Evolutionary conservation across 2,888 invertebrate genomes (phyloP).

Genomic region (Nemurella pictetii): DNA sequence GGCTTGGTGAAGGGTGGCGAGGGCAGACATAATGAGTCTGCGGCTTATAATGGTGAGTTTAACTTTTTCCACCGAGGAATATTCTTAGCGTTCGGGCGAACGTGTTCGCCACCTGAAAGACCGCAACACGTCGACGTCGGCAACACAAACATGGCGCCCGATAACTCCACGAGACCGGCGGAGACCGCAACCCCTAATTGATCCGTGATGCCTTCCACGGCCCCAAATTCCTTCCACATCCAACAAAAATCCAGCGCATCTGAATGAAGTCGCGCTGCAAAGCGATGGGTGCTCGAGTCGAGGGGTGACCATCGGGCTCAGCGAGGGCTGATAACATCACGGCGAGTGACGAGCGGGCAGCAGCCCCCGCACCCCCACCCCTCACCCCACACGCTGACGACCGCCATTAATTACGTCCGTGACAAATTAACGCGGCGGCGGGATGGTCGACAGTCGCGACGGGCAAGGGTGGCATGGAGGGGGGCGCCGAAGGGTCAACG

Average conservation of each 20-base stretch:
- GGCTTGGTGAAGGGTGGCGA: too few species aligned
- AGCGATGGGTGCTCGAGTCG: background rate
- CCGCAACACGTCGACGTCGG: too few species aligned
- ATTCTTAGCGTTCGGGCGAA: too few species aligned
- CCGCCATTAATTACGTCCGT: conserved; percentile 20
- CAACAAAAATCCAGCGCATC: background rate
- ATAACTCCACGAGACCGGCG: too few species aligned
- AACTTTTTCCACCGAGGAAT: too few species aligned
- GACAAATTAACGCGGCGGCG: conserved; percentile 16
- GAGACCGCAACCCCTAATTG: too few species aligned
- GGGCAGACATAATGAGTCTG: too few species aligned
- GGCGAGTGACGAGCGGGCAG: background rate
- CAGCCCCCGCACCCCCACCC: background rate
- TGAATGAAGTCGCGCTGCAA: background rate
- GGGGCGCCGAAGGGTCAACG: background rate
- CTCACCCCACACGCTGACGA: background rate
- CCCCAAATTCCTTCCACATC: background rate
- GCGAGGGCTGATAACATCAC: background rate
- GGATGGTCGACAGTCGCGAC: background rate
- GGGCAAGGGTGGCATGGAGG: background rate
- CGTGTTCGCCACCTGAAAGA: too few species aligned
- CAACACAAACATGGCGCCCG: too few species aligned
- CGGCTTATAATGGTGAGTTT: too few species aligned
- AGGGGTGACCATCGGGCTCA: background rate
- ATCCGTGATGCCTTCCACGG: too few species aligned